phyloP scores from a whole-genome alignment of 1,140 invertebrate species.

The Glossosoma conforme region DNA sequence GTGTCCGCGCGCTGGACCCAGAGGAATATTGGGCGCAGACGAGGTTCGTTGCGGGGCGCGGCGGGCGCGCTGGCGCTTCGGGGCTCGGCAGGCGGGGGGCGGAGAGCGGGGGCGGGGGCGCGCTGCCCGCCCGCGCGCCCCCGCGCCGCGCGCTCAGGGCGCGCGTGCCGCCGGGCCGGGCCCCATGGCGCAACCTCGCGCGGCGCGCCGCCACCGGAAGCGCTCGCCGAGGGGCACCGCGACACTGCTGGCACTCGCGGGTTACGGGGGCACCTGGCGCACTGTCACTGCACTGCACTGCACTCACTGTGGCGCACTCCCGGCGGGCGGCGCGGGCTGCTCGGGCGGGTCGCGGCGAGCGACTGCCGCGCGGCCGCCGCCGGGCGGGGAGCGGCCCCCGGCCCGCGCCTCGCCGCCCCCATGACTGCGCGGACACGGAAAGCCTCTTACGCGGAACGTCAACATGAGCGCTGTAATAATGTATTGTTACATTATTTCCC shows the following conservation, averaged over 20 bases:
- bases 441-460: too few relatives aligned
- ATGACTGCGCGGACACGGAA: too few relatives aligned
- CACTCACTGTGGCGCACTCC: constrained; percentile 30
- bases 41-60: constrained; percentile 38
- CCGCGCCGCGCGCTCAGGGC: constrained; percentile 23
- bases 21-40: constrained; percentile 73
- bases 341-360: not conserved
- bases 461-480: too few relatives aligned
- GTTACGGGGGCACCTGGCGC: too few relatives aligned
- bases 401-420: too few relatives aligned
- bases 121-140: constrained; percentile 33
- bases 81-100: constrained; percentile 26
- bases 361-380: constrained; percentile 1
- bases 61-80: constrained; percentile 14
- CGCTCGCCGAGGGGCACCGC: too few relatives aligned
- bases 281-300: constrained; percentile 29
- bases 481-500: too few relatives aligned
- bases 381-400: not conserved
- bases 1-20: constrained; percentile 75
- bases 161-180: constrained; percentile 33
- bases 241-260: too few relatives aligned
- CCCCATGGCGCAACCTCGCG: too few relatives aligned
- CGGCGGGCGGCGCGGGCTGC: not conserved
- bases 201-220: constrained; percentile 15
- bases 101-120: constrained; percentile 26